phyloP scores from a whole-genome alignment of 1,140 invertebrate species.

The Nasonia vitripennis region DNA sequence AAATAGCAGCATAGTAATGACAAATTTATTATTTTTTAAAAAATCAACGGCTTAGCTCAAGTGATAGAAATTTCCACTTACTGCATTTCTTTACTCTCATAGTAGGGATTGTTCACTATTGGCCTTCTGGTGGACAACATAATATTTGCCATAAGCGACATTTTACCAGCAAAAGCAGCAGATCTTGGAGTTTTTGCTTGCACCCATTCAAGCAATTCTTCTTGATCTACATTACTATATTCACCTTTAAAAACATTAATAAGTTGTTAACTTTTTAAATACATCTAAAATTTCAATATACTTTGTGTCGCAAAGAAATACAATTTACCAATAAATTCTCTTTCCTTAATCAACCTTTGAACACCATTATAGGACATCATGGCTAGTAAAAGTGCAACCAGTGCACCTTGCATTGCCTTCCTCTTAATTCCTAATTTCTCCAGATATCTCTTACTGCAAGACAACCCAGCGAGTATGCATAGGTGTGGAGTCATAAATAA shows the following conservation, averaged over 20 bases:
- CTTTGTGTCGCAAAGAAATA: slow-evolving; percentile 23
- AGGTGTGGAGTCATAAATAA: slow-evolving; percentile 89
- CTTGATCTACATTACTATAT: slow-evolving; percentile 82
- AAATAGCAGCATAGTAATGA: slow-evolving; percentile 5
- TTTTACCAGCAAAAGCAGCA: slow-evolving; percentile 88
- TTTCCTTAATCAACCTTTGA: slow-evolving; percentile 63
- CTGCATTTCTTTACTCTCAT: slow-evolving; percentile 83
- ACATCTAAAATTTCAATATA: slow-evolving; percentile 17
- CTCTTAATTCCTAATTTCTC: slow-evolving; percentile 67
- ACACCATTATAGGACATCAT: slow-evolving; percentile 69
- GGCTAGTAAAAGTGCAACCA: slow-evolving; percentile 64
- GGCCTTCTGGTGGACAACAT: slow-evolving; percentile 85
- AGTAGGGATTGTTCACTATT: slow-evolving; percentile 91
- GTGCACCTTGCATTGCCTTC: slow-evolving; percentile 56
- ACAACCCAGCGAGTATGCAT: slow-evolving; percentile 82
- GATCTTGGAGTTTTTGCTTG: slow-evolving; percentile 76
- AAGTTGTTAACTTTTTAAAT: neutral
- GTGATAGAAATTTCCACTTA: slow-evolving; percentile 62
- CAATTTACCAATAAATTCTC: slow-evolving; percentile 64
- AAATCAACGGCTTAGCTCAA: neutral
- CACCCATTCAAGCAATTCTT: slow-evolving; percentile 87
- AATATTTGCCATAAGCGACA: slow-evolving; percentile 89
- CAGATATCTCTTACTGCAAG: slow-evolving; percentile 73
- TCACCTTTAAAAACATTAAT: slow-evolving; percentile 76
- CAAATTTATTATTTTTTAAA: slow-evolving; percentile 6